Percentiles rank a stretch among this genome's conserved stretches.
Conservation (phyloP, 2,888 invertebrate genomes). For the Tridacna crocea region DNA sequence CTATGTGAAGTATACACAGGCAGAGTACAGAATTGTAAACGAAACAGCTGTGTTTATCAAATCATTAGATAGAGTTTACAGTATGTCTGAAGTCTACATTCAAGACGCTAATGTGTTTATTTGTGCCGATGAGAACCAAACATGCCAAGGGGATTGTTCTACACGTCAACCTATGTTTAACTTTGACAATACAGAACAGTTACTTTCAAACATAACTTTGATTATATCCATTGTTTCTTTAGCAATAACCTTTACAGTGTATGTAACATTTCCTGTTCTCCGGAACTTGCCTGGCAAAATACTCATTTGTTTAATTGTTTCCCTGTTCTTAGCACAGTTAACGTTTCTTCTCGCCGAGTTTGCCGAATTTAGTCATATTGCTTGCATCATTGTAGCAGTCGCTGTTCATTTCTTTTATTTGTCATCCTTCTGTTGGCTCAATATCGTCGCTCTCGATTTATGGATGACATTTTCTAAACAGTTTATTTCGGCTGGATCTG, state of each 20-base stretch:
- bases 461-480: conserved; percentile 85
- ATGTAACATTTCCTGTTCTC: conserved; percentile 85
- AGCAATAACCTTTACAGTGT: conserved; percentile 85
- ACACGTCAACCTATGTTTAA: conserved; percentile 28
- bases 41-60: conserved; percentile 35
- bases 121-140: conserved; percentile 47
- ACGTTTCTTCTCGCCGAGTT: conserved; percentile 85
- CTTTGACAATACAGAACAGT: conserved; percentile 48
- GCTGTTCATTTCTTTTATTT: conserved; percentile 86
- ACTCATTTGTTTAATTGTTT: conserved; percentile 85
- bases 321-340: conserved; percentile 85
- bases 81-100: conserved; percentile 40
- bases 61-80: conserved; percentile 32
- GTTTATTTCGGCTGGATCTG: conserved; percentile 53
- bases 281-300: conserved; percentile 86
- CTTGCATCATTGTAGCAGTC: conserved; percentile 81
- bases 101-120: conserved; percentile 50
- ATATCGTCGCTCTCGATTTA: conserved; percentile 87
- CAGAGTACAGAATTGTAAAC: conserved; percentile 33
- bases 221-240: conserved; percentile 86
- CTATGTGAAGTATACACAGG: conserved; percentile 18
- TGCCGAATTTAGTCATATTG: conserved; percentile 11
- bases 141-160: conserved; percentile 20
- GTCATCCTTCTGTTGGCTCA: conserved; percentile 86
- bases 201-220: conserved; percentile 87